phyloP scores from a whole-genome alignment of 1,140 invertebrate genomes.

The Zelostemma sp. region DNA sequence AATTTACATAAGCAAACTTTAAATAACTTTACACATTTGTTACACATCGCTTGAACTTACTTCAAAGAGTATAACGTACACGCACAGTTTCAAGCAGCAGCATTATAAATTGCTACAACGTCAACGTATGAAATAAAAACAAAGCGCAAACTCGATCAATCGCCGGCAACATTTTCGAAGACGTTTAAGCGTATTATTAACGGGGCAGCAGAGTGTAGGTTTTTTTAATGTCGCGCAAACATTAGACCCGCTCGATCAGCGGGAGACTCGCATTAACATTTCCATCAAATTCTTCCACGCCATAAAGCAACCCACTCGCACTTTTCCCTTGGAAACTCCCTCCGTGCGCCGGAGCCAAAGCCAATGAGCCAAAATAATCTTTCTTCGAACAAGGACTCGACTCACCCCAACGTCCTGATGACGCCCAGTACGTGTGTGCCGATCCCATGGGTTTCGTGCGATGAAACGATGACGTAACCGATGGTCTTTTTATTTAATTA shows the following conservation, averaged over 20 bases:
- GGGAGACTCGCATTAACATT: conserved; percentile 52
- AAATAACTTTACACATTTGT: neutral
- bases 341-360: conserved; percentile 19
- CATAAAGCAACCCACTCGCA: conserved; percentile 53
- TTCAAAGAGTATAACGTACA: no score
- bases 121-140: no score
- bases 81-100: no score
- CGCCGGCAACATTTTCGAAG: neutral
- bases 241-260: conserved; percentile 40
- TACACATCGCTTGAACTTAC: neutral
- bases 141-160: no score
- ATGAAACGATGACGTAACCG: conserved; percentile 43
- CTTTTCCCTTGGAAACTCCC: conserved; percentile 29
- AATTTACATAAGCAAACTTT: neutral
- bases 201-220: conserved; percentile 8
- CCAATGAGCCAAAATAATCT: conserved; percentile 52
- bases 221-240: conserved; percentile 38
- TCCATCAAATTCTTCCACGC: conserved; percentile 57
- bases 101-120: no score
- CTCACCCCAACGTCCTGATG: conserved; percentile 40
- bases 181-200: conserved; percentile 1
- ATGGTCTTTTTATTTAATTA: conserved; percentile 45
- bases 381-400: conserved; percentile 45
- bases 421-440: conserved; percentile 30
- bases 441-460: conserved; percentile 37